Evolutionary conservation across 2,888 invertebrate species (phyloP).

Genomic region (Galeruca laticollis): DNA sequence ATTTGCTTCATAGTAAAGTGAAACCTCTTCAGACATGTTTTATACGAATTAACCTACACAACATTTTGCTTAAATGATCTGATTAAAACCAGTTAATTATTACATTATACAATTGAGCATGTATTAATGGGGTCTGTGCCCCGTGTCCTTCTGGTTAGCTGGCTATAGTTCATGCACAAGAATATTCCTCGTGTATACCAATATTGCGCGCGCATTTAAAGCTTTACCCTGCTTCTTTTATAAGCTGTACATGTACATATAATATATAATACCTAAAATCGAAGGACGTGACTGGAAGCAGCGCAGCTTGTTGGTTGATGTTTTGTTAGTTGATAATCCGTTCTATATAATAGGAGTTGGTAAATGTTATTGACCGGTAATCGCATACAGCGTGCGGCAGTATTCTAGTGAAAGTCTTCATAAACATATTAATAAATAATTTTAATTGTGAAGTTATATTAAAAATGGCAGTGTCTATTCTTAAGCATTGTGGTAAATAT

Average conservation of each 20-base stretch:
- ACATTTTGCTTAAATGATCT: too few relatives aligned
- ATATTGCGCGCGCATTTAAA: neutral
- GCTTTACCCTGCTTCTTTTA: neutral
- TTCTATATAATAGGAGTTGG: neutral
- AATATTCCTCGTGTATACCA: neutral
- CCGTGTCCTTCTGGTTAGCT: too few relatives aligned
- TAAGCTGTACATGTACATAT: neutral
- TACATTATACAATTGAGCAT: too few relatives aligned
- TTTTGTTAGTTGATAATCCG: neutral
- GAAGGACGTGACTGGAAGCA: conserved; percentile 2
- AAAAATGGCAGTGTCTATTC: conserved; percentile 68
- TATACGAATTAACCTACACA: too few relatives aligned
- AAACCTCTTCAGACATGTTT: too few relatives aligned
- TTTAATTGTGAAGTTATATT: neutral
- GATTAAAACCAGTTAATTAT: too few relatives aligned
- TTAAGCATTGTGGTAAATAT: conserved; percentile 66
- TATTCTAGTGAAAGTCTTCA: neutral
- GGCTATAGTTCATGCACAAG: too few relatives aligned
- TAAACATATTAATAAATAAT: neutral
- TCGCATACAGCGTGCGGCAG: neutral
- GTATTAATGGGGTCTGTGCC: too few relatives aligned
- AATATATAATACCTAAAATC: conserved; percentile 8
- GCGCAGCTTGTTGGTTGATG: neutral
- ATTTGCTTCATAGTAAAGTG: too few relatives aligned
- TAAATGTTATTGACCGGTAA: conserved; percentile 9